Evolutionary conservation across 1,140 invertebrate genomes (phyloP).

Genomic region (Oreohelix idahoensis): DNA sequence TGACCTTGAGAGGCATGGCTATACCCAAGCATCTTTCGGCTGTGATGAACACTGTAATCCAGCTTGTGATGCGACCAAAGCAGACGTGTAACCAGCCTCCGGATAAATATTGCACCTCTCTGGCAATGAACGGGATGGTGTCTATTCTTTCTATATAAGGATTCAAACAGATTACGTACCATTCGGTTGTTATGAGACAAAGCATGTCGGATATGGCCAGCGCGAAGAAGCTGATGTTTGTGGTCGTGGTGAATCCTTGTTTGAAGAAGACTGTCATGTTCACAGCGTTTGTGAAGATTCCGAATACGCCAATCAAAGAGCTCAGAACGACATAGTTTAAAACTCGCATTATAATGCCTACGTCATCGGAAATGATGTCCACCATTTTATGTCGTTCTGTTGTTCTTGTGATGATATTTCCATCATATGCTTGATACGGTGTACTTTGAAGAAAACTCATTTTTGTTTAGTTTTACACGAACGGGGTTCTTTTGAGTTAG

Average conservation of each 20-base stretch:
- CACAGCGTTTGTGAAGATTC: slow-evolving; percentile 6
- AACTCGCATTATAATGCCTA: neutral
- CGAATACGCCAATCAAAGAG: neutral
- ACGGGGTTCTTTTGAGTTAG: no score
- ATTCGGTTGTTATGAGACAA: neutral
- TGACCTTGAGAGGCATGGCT: slow-evolving; percentile 12
- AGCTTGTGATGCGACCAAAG: slow-evolving; percentile 12
- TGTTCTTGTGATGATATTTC: neutral
- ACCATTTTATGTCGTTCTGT: no score
- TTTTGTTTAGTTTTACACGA: neutral
- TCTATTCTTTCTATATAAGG: neutral
- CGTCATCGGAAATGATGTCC: neutral
- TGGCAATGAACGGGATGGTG: neutral
- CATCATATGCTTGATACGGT: neutral
- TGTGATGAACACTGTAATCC: slow-evolving; percentile 19
- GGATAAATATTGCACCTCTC: neutral
- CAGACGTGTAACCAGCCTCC: neutral
- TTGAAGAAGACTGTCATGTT: slow-evolving; percentile 3
- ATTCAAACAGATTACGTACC: slow-evolving; percentile 2
- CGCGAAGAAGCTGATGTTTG: slow-evolving; percentile 22
- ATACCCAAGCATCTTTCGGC: slow-evolving; percentile 20
- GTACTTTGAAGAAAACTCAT: neutral
- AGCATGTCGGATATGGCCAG: slow-evolving; percentile 11
- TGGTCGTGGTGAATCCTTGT: neutral
- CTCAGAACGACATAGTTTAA: neutral